These are phyloP conservation scores for Pilophorus perplexus DNA, from an alignment of 2,888 invertebrate genomes.

Conservation along the genomic window DNA sequence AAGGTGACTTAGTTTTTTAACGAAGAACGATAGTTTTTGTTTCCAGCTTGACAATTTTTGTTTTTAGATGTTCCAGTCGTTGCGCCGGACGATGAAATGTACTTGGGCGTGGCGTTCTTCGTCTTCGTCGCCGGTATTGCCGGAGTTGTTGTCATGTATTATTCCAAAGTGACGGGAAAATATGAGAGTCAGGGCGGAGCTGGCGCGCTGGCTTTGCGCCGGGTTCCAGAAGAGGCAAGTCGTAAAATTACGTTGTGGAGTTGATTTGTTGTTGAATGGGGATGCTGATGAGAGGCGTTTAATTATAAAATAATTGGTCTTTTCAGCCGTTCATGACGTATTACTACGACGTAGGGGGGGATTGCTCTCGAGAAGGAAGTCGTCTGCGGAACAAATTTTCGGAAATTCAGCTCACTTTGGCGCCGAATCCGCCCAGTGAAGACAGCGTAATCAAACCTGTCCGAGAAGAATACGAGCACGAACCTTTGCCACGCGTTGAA, in stretches of 20 bases:
- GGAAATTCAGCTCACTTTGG: conserved; percentile 4
- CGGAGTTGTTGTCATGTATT: background rate
- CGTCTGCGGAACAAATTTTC: background rate
- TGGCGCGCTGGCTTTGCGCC: background rate
- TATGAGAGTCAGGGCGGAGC: background rate
- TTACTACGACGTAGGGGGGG: background rate
- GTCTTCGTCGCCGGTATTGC: conserved; percentile 1
- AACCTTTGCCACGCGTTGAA: no score
- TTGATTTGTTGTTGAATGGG: background rate
- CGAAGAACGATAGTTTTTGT: no score
- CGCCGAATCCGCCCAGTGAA: background rate
- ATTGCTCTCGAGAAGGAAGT: background rate
- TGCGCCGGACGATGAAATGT: conserved; percentile 3
- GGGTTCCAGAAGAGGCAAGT: conserved; percentile 2
- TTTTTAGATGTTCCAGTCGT: background rate
- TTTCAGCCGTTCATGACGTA: conserved; percentile 10
- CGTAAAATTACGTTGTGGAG: background rate
- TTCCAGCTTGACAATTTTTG: no score
- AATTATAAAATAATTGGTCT: no score
- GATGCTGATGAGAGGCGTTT: background rate
- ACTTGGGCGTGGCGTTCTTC: conserved; percentile 9
- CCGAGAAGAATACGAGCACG: no score
- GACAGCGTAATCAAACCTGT: no score
- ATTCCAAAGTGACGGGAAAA: background rate
- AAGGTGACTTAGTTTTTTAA: no score